Conservation (phyloP, 2,113 vertebrate species). For the Aplodontia rufa region DNA sequence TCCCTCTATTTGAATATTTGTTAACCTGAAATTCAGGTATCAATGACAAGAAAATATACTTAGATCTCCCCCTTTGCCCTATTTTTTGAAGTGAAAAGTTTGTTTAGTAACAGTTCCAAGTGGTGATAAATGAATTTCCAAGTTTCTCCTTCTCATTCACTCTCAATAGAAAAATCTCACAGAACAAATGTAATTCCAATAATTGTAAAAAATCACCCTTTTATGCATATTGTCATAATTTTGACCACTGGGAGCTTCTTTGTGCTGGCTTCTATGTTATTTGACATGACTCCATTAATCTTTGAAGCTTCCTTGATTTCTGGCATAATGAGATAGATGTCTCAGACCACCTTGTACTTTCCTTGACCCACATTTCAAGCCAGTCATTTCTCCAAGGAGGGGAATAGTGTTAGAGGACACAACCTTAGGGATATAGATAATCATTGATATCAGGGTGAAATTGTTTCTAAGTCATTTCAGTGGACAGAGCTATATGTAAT, state of each 20-base stretch:
- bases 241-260: background rate
- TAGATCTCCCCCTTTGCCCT: background rate
- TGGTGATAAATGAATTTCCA: background rate
- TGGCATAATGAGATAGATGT: conserved; percentile 32
- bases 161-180: background rate
- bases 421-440: background rate
- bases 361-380: conserved; percentile 43
- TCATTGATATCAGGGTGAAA: background rate
- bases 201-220: conserved; percentile 18
- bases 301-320: conserved; percentile 18
- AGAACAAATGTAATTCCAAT: conserved; percentile 8
- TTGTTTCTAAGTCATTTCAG: conserved; percentile 28
- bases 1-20: no score
- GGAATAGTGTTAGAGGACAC: background rate
- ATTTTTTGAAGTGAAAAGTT: conserved; percentile 39
- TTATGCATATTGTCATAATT: conserved; percentile 3
- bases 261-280: background rate
- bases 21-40: background rate
- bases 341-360: conserved; percentile 18
- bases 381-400: background rate
- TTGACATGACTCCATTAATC: conserved; percentile 44
- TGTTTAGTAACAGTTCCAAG: background rate
- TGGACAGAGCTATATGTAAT: background rate
- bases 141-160: background rate
- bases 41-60: background rate